phyloP scores from a whole-genome alignment of 2,797 vertebrate species.

The Uromys caudimaculatus region DNA sequence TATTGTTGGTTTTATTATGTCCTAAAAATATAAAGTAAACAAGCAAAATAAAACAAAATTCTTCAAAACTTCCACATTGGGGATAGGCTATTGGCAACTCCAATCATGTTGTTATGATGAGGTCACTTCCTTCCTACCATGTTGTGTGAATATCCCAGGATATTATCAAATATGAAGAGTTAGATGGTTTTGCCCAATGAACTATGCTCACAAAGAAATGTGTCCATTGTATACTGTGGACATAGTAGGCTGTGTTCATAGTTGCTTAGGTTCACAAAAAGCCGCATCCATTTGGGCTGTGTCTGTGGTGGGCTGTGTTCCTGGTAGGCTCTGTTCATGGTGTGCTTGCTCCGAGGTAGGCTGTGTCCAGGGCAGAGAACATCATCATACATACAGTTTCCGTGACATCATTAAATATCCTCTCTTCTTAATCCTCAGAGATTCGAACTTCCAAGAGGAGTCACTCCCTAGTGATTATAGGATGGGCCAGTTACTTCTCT shows the following conservation, averaged over 20 bases:
- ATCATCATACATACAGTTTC: accelerated
- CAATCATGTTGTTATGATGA: accelerated
- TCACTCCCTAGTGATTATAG: too few species aligned
- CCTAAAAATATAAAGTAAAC: not conserved
- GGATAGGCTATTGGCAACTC: too few species aligned
- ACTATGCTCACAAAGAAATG: not conserved
- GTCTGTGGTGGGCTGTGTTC: not conserved
- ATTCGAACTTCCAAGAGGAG: too few species aligned
- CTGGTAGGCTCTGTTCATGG: too few species aligned
- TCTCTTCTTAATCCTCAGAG: too few species aligned
- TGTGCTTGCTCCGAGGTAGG: not conserved
- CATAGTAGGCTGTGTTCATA: not conserved
- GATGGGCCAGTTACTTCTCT: not conserved
- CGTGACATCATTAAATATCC: not conserved
- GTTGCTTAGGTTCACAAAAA: not conserved
- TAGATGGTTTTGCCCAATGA: not conserved
- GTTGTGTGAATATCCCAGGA: not conserved
- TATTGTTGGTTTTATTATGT: not conserved
- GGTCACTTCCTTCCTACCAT: not conserved
- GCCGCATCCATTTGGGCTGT: not conserved
- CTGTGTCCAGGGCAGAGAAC: accelerated
- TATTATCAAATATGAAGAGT: not conserved
- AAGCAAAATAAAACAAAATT: not conserved
- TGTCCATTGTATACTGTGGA: not conserved
- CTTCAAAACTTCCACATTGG: not conserved